Base-by-base conservation (phyloP, 1,140 invertebrate species). In the Polypedilum pembai region DNA sequence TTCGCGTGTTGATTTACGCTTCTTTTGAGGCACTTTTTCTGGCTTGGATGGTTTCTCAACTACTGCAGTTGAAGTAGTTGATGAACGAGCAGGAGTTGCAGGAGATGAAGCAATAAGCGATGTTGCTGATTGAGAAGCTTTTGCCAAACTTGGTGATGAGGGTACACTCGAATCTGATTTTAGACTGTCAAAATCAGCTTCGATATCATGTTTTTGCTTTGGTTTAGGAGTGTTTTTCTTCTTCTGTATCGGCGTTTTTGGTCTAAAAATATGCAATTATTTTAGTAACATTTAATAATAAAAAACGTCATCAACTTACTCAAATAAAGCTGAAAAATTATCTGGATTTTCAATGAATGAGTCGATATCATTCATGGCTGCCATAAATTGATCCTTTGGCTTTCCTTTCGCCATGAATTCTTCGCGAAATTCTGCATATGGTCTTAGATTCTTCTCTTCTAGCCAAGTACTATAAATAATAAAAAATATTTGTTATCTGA, bases 341-440 rank as follows among this genome's bases (percentile, higher is more conserved):
- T 21, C 65, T 69, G 65, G 65, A 69, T 69, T 69, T 8, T 69
- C 65, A 21, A 69, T 69, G 18, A 69, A 69, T 5, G 65, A 69
- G 8, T 69, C 65, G 8, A 69, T 21, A 20, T 69, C 65, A 18
- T 20, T 69, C 65, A 69, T 69, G 20, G 65, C 65, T 20, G 17
- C 17, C 18, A 8, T 1, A 21, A 40, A 73, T 12, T 15, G 40
- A 41, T 45, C 41, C 8, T 45, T 73, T 18, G 73, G 73, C 8
- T 73, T 41, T 2, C 41, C 73, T 8, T 17, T 40, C 8, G 17
- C 21, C 21, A 8, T 73, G 3, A 18, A 33, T 41, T 17, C 41
- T 74, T 56, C 45, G 56, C 73, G n/a, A 10, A 18, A 76, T 17
- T 41, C 21, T 7, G 65, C 40, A 72, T 69, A 41, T 74, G 24